phyloP scores from a whole-genome alignment of 2,113 vertebrate species.

The Pavo muticus region DNA sequence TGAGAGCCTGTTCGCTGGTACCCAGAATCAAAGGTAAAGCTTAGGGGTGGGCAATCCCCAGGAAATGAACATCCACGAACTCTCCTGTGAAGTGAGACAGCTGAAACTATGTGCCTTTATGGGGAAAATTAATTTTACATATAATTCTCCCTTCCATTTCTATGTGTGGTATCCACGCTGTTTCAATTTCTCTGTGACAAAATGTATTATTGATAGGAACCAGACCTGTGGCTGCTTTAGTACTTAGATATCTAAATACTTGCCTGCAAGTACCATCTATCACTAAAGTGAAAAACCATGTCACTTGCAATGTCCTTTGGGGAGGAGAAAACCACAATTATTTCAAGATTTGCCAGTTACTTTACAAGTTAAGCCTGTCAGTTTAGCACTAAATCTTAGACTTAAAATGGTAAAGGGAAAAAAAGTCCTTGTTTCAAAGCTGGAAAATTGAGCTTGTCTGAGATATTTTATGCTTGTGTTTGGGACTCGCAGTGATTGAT shows the following conservation, averaged over 20 bases:
- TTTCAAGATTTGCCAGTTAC: constrained; percentile 39
- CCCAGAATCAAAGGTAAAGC: not conserved
- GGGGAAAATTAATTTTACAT: not conserved
- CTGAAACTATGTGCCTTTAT: not conserved
- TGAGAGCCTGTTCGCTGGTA: not conserved
- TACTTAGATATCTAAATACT: constrained; percentile 34
- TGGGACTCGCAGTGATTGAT: not conserved
- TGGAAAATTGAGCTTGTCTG: not conserved
- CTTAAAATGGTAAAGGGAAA: not conserved
- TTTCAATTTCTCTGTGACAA: constrained; percentile 63
- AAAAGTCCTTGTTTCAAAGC: not conserved
- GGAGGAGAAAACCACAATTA: not conserved
- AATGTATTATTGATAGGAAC: constrained; percentile 63
- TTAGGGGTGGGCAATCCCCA: not conserved
- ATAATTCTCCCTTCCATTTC: not conserved
- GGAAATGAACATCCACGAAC: not conserved
- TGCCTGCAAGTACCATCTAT: constrained; percentile 5
- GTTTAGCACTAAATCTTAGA: not conserved
- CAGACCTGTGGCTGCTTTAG: constrained; percentile 59
- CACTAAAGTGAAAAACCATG: not conserved
- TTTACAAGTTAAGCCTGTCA: constrained; percentile 25
- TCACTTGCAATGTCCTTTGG: not conserved
- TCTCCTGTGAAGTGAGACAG: not conserved
- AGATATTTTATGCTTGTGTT: not conserved
- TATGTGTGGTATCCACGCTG: constrained; percentile 45